phyloP scores from a whole-genome alignment of 2,888 invertebrate genomes.

The Drosophila mimica region DNA sequence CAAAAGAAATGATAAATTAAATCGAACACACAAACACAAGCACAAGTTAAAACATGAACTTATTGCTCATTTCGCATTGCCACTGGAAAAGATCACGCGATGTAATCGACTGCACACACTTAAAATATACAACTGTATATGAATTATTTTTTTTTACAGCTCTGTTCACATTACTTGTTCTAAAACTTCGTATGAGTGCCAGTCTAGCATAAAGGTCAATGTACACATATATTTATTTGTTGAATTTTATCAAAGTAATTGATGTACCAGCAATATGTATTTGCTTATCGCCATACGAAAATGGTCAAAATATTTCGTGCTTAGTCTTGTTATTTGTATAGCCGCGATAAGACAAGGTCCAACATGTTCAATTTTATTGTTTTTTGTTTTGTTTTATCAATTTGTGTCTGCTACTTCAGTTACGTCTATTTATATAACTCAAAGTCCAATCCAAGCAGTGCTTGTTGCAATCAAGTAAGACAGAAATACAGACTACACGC shows the following conservation, averaged over 20 bases:
- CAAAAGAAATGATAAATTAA: constrained; percentile 47
- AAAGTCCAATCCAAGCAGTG: constrained; percentile 19
- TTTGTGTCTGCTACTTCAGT: neutral
- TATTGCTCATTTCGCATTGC: constrained; percentile 53
- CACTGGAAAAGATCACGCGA: constrained; percentile 71
- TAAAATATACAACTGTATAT: constrained; percentile 21
- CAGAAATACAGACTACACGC: constrained; percentile 58
- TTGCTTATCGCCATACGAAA: constrained; percentile 41
- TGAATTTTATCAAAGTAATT: constrained; percentile 31
- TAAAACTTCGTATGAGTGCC: constrained; percentile 1
- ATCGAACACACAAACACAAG: constrained; percentile 8
- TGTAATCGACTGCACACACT: constrained; percentile 32
- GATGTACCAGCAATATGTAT: too few species aligned
- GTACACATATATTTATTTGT: constrained; percentile 47
- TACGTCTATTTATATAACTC: neutral
- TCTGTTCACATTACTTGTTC: constrained; percentile 18
- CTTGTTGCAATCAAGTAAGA: constrained; percentile 23
- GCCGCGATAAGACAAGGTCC: constrained; percentile 32
- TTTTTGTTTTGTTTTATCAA: neutral
- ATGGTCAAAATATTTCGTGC: constrained; percentile 25
- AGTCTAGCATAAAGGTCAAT: constrained; percentile 61
- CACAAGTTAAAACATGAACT: constrained; percentile 3
- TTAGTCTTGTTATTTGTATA: constrained; percentile 5
- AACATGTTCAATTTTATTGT: constrained; percentile 3
- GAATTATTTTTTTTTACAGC: constrained; percentile 28